Evolutionary conservation across 1,140 invertebrate genomes (phyloP).

Genomic region (Tetragnatha versicolor): DNA sequence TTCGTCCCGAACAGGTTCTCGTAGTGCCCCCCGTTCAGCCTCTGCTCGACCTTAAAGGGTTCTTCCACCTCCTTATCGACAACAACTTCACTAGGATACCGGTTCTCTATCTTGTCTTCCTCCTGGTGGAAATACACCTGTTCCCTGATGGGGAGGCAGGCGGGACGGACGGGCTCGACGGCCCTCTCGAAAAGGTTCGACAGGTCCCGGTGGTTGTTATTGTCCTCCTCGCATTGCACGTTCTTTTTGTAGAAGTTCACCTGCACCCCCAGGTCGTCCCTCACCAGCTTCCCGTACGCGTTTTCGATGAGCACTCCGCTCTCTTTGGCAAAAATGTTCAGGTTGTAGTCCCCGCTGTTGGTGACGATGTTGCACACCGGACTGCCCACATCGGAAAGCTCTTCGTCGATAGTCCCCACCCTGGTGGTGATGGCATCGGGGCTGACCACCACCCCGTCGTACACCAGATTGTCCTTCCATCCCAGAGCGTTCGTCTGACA

Average conservation of each 20-base stretch:
- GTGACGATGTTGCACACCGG: not conserved
- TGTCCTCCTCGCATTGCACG: slow-evolving; percentile 18
- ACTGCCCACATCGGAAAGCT: slow-evolving; percentile 15
- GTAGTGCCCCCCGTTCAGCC: slow-evolving; percentile 10
- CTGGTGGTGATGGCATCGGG: not conserved
- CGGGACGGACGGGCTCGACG: not conserved
- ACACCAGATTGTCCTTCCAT: slow-evolving; percentile 30
- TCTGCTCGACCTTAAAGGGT: slow-evolving; percentile 18
- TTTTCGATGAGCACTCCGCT: slow-evolving; percentile 40
- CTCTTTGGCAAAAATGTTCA: slow-evolving; percentile 46
- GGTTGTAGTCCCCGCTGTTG: slow-evolving; percentile 21
- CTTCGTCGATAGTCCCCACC: slow-evolving; percentile 19
- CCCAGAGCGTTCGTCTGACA: not conserved
- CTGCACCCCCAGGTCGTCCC: slow-evolving; percentile 31
- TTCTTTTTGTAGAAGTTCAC: slow-evolving; percentile 36
- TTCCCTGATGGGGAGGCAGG: no score
- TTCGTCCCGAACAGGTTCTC: slow-evolving; percentile 45
- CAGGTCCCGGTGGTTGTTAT: not conserved
- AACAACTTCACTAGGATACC: not conserved
- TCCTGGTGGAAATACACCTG: not conserved
- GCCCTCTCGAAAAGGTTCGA: not conserved
- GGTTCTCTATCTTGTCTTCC: not conserved
- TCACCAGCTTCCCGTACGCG: slow-evolving; percentile 38
- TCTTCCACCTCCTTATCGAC: not conserved
- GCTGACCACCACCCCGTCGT: not conserved